phyloP scores from a whole-genome alignment of 2,113 vertebrate genomes.

The Litocranius walleri region DNA sequence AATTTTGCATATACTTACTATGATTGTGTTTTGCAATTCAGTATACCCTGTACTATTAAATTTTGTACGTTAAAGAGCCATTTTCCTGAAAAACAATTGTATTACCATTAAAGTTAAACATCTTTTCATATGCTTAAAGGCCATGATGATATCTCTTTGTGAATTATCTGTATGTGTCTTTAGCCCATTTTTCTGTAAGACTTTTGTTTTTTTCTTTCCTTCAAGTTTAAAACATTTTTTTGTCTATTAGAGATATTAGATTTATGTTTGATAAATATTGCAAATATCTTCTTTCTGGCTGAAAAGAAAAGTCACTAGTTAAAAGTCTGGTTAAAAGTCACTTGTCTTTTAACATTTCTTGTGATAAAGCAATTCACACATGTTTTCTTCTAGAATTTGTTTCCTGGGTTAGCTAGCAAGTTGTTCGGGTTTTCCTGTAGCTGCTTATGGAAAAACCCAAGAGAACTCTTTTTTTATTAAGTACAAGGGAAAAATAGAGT shows the following conservation, averaged over 20 bases:
- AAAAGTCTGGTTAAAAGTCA: not conserved
- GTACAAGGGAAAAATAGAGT: not conserved
- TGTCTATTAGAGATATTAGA: not conserved
- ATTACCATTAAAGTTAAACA: not conserved
- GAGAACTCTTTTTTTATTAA: not conserved
- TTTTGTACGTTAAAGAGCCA: constrained; percentile 72
- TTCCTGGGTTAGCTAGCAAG: not conserved
- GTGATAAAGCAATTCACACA: not conserved
- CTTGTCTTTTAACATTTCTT: not conserved
- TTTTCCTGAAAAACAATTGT: constrained; percentile 65
- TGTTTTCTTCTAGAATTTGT: not conserved
- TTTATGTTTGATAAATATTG: not conserved
- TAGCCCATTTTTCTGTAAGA: not conserved
- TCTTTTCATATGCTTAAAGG: not conserved
- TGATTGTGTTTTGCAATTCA: constrained; percentile 77
- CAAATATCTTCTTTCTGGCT: not conserved
- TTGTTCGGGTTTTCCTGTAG: not conserved
- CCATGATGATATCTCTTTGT: not conserved
- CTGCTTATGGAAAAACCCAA: not conserved
- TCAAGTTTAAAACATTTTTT: not conserved
- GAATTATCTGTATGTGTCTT: not conserved
- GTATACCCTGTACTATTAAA: constrained; percentile 65
- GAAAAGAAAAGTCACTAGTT: no score
- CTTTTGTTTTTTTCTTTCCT: not conserved
- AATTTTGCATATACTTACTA: constrained; percentile 72